Conservation (phyloP, 2,797 vertebrate species). For the Chaetophractus vellerosus region DNA sequence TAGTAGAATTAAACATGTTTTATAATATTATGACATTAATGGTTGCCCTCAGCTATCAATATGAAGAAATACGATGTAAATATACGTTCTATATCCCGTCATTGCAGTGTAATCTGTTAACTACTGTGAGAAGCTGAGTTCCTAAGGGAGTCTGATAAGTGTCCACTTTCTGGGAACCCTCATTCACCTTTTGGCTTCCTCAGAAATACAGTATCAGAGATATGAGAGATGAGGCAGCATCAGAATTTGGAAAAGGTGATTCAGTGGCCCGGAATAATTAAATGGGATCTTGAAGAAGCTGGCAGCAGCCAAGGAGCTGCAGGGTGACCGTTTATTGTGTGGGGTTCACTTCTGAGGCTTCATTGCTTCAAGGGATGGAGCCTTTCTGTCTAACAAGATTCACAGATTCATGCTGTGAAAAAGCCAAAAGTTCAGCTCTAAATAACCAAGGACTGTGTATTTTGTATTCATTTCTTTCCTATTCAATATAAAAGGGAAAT, state of each 20-base stretch:
- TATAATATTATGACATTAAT: not conserved
- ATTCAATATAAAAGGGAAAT: conserved; percentile 37
- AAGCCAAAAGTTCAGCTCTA: conserved; percentile 71
- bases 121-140: not conserved
- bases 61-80: not conserved
- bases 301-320: not conserved
- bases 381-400: conserved; percentile 51
- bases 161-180: not conserved
- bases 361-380: not conserved
- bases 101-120: too few relatives aligned
- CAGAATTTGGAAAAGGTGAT: not conserved
- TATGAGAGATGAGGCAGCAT: not conserved
- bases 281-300: not conserved
- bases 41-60: not conserved
- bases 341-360: not conserved
- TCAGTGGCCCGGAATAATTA: not conserved
- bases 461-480: conserved; percentile 61
- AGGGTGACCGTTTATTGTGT: accelerated
- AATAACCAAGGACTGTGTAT: conserved; percentile 61
- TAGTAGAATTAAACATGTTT: not conserved
- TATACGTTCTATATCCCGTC: accelerated
- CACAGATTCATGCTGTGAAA: conserved; percentile 55
- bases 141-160: not conserved
- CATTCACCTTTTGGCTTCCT: not conserved
- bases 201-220: not conserved